phyloP scores from a whole-genome alignment of 2,113 vertebrate species.

The Sitta europaea region DNA sequence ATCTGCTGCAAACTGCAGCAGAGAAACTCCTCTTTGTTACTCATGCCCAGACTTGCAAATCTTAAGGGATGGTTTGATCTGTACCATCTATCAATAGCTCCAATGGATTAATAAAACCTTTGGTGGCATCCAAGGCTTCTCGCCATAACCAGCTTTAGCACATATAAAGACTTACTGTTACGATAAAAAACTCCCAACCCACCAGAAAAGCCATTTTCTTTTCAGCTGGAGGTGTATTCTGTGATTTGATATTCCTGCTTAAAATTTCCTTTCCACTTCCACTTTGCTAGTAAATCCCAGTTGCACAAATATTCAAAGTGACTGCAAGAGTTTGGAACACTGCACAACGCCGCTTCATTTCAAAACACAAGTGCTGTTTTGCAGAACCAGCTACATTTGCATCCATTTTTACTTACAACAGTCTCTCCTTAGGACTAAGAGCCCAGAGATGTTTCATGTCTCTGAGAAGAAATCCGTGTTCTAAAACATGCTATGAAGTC shows the following conservation, averaged over 20 bases:
- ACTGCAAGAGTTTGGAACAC: neutral
- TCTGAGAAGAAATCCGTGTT: neutral
- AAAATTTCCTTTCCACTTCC: neutral
- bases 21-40: neutral
- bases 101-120: neutral
- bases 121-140: neutral
- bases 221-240: neutral
- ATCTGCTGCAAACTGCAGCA: neutral
- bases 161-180: neutral
- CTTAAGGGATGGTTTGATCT: neutral
- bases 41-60: neutral
- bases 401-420: neutral
- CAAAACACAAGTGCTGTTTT: neutral
- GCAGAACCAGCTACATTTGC: constrained; percentile 4
- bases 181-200: neutral
- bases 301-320: neutral
- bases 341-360: neutral
- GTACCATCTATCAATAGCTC: neutral
- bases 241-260: neutral
- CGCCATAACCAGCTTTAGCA: neutral
- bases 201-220: neutral
- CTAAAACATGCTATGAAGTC: rapidly evolving
- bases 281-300: neutral
- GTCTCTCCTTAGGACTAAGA: neutral
- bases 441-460: neutral